These are phyloP conservation scores for Momotus momota DNA, from an alignment of 2,797 vertebrate genomes.

Conservation along the genomic window DNA sequence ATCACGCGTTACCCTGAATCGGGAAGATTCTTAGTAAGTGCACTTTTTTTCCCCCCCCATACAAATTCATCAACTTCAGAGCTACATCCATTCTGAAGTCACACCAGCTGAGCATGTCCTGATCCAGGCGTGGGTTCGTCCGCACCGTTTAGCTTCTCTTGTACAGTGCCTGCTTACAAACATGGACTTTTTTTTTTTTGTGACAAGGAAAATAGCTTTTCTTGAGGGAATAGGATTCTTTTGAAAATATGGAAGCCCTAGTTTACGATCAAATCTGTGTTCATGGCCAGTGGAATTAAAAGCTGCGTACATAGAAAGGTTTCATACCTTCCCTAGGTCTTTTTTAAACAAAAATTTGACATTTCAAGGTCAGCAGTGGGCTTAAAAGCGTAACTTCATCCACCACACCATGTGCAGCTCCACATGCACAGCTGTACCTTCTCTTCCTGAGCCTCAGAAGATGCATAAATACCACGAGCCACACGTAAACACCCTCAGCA, in stretches of 20 bases:
- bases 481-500: background rate
- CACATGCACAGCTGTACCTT: fast-evolving
- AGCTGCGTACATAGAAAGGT: fast-evolving
- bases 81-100: background rate
- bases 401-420: fast-evolving
- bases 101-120: background rate
- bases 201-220: background rate
- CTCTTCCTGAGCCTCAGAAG: background rate
- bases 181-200: background rate
- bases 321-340: background rate
- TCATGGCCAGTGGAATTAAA: fast-evolving
- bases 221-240: slow-evolving; percentile 19
- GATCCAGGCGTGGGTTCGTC: background rate
- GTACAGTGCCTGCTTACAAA: background rate
- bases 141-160: background rate
- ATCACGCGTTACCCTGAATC: background rate
- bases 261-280: background rate
- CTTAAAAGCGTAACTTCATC: background rate
- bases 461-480: background rate
- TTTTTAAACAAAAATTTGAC: background rate
- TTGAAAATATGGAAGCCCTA: slow-evolving; percentile 22
- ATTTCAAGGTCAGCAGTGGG: background rate
- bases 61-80: background rate
- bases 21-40: slow-evolving; percentile 40
- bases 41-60: background rate